Evolutionary conservation across 2,113 vertebrate genomes (phyloP), one percentile per base, ranked within the genome.

Genomic region (Dasyurus viverrinus): DNA sequence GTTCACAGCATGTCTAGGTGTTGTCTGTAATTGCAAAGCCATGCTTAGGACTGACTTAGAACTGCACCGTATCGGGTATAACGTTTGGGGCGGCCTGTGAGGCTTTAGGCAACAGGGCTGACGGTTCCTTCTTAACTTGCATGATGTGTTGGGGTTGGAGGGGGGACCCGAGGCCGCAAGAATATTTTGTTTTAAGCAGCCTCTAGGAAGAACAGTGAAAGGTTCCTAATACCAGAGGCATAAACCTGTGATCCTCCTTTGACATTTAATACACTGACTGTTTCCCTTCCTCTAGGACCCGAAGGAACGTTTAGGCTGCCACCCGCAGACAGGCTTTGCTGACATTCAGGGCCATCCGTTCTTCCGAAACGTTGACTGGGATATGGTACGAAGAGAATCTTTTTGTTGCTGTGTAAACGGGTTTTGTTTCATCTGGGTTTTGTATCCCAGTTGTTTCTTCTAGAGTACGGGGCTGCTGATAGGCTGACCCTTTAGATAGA

Each of bases 341-440:
- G 99, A 99, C 98, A 99, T 99, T 98, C 99, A 99, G 98, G 99
- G 99, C 52, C 99, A 99, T 97, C 99, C 99, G 0, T 99, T 99
- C 98, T 99, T 99, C 97, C 98, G 99, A 95, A 99, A 99, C 0
- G 99, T 99, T 9, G 99, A 99, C 92, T 99, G 99, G 99, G 99
- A 99, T 92, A 99, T 99, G 97, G 99, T 99, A 99, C 96, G 99
- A 99, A 90, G 89, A 90, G 26, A 92, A 52, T 19, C 68, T 93
- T 93, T 92, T 96, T 94, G 25, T 90, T 95, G 95, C 89, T 25
- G 8, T 68, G 0, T 92, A 68, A 24, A 94, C 95, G 89, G 92
- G 7, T 92, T 95, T 93, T 54, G 68, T 95, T 94, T 54, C 36
- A 53, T 94, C n/a, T 53, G 53, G 68, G 6, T 42, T 76, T 42